Evolutionary conservation across 2,797 vertebrate species (phyloP).

Genomic region (Antennarius maculatus): DNA sequence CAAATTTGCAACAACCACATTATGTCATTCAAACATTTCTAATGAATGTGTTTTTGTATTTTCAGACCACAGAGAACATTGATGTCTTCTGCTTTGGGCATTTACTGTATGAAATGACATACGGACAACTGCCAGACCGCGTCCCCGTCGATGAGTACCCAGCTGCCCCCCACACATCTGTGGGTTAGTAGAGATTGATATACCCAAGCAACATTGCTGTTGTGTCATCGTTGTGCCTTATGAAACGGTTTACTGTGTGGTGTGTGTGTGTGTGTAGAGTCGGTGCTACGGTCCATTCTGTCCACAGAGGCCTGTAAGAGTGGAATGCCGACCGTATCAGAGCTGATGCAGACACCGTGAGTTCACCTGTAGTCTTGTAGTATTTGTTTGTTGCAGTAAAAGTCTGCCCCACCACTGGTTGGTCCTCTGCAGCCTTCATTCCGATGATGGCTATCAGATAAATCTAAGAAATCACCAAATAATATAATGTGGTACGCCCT

Average conservation of each 20-base stretch:
- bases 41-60: constrained; percentile 1
- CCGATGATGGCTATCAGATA: too few relatives aligned
- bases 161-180: constrained; percentile 81
- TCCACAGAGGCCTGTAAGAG: constrained; percentile 94
- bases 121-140: constrained; percentile 88
- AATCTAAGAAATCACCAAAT: too few relatives aligned
- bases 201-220: neutral
- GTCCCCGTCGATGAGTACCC: constrained; percentile 90
- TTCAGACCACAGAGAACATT: constrained; percentile 90
- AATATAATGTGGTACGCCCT: too few relatives aligned
- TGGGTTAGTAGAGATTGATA: constrained; percentile 84
- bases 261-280: constrained; percentile 78
- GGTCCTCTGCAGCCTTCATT: too few relatives aligned
- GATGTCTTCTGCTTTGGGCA: constrained; percentile 95
- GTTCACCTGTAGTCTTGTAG: constrained; percentile 49
- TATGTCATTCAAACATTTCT: too few relatives aligned
- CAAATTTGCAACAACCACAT: too few relatives aligned
- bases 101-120: constrained; percentile 96
- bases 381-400: too few relatives aligned
- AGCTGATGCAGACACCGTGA: constrained; percentile 94
- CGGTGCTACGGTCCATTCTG: constrained; percentile 94
- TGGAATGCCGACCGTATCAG: constrained; percentile 89
- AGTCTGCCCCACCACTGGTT: too few relatives aligned
- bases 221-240: neutral
- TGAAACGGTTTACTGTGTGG: constrained; percentile 4